phyloP scores from a whole-genome alignment of 1,140 invertebrate species.

The Mactra quadrangularis region DNA sequence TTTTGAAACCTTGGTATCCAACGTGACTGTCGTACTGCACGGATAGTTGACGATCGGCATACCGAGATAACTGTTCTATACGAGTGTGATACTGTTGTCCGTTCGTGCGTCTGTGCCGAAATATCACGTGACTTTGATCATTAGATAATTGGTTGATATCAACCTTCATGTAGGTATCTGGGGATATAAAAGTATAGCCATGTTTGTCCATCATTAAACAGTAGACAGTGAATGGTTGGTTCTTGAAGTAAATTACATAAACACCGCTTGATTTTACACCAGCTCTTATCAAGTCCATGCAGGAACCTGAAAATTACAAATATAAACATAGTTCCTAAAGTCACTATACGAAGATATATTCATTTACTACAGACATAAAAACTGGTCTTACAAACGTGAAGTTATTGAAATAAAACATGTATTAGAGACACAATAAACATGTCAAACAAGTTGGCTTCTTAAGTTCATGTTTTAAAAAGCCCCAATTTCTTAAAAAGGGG shows the following conservation, averaged over 20 bases:
- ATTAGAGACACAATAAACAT: too few relatives aligned
- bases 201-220: conserved; percentile 9
- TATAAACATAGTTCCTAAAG: neutral
- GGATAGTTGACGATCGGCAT: neutral
- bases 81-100: conserved; percentile 16
- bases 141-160: conserved; percentile 17
- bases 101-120: conserved; percentile 8
- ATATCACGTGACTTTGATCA: conserved; percentile 27
- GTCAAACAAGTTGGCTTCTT: neutral
- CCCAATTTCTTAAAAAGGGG: neutral
- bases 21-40: conserved; percentile 23
- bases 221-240: conserved; percentile 19
- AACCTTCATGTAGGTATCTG: conserved; percentile 19
- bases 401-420: too few relatives aligned
- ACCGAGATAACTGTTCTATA: conserved; percentile 3
- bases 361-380: neutral
- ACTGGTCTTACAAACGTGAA: neutral
- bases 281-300: conserved; percentile 4
- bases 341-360: neutral
- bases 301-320: conserved; percentile 7
- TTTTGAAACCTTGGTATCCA: neutral
- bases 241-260: conserved; percentile 18
- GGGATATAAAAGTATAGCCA: conserved; percentile 50
- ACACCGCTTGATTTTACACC: conserved; percentile 3
- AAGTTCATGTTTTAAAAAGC: neutral